These are phyloP conservation scores for Amphimallon solstitiale DNA, from an alignment of 2,888 invertebrate genomes.

Conservation along the genomic window DNA sequence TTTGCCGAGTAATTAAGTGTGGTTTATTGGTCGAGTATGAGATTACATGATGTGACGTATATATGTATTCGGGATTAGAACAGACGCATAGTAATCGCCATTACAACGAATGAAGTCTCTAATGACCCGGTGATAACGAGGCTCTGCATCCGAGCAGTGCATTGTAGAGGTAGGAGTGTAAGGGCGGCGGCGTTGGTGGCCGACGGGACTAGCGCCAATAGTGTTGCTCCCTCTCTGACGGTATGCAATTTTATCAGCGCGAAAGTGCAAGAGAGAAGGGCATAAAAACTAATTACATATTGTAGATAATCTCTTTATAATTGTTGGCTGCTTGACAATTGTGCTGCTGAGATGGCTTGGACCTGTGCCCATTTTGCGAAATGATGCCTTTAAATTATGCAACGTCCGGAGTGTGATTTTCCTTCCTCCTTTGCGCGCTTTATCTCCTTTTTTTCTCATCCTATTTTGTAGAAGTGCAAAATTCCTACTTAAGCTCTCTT, in stretches of 20 bases:
- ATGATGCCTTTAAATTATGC: slow-evolving; percentile 49
- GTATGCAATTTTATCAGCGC: neutral
- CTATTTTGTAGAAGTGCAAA: too few relatives aligned
- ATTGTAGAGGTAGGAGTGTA: slow-evolving; percentile 36
- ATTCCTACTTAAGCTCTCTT: too few relatives aligned
- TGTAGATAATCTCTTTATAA: slow-evolving; percentile 60
- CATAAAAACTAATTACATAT: slow-evolving; percentile 58
- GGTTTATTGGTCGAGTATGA: slow-evolving; percentile 34
- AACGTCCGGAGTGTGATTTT: slow-evolving; percentile 27
- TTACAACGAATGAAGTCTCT: slow-evolving; percentile 47
- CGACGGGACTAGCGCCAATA: neutral
- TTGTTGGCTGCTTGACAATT: slow-evolving; percentile 59
- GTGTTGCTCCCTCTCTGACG: neutral
- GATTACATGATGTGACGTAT: slow-evolving; percentile 34
- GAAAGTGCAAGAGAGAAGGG: slow-evolving; percentile 28
- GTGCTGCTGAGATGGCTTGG: slow-evolving; percentile 52
- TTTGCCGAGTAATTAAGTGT: slow-evolving; percentile 37
- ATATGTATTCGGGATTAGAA: slow-evolving; percentile 25
- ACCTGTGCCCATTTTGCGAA: slow-evolving; percentile 50
- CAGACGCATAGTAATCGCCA: slow-evolving; percentile 48
- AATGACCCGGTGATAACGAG: slow-evolving; percentile 48
- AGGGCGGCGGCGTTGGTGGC: neutral
- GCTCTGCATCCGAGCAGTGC: slow-evolving; percentile 44
- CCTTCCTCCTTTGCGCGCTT: neutral
- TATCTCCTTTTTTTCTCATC: too few relatives aligned